Conservation (phyloP, 35 echinoderm and acorn worm species). For the Anneissia japonica region DNA sequence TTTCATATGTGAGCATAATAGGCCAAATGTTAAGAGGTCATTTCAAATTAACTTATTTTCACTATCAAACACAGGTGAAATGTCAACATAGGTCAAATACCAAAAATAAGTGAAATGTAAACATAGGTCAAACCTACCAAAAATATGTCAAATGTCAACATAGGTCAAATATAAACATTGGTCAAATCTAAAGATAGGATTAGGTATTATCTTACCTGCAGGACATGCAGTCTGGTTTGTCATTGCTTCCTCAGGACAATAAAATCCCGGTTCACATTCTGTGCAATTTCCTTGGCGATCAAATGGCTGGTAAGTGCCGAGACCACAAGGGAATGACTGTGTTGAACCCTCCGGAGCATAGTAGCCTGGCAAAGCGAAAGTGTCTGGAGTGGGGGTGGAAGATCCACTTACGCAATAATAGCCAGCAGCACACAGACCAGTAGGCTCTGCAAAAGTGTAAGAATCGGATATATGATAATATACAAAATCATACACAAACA, state of each 20-base stretch:
- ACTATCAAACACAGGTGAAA: no score
- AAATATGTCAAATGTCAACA: no score
- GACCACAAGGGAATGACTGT: slow-evolving; percentile 54
- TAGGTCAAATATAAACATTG: no score
- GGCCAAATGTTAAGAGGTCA: no score
- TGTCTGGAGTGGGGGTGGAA: slow-evolving; percentile 62
- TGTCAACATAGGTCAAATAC: no score
- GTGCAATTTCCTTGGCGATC: slow-evolving; percentile 78
- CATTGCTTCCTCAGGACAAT: slow-evolving; percentile 71
- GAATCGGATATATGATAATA: not conserved
- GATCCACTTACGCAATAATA: slow-evolving; percentile 88
- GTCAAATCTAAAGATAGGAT: no score
- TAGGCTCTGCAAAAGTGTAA: slow-evolving; percentile 47
- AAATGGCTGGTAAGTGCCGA: slow-evolving; percentile 84
- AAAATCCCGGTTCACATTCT: slow-evolving; percentile 76
- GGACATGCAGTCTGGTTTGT: slow-evolving; percentile 85
- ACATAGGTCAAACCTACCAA: no score
- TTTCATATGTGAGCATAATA: no score
- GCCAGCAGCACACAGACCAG: slow-evolving; percentile 73
- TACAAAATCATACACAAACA: not conserved
- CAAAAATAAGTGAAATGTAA: no score
- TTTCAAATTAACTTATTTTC: no score
- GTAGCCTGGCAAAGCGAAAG: slow-evolving; percentile 79
- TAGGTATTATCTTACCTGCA: slow-evolving; percentile 45
- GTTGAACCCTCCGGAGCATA: slow-evolving; percentile 71